Evolutionary conservation across 2,888 invertebrate genomes (phyloP), one percentile per base, ranked within the genome.

Genomic region (Aethes cnicana): DNA sequence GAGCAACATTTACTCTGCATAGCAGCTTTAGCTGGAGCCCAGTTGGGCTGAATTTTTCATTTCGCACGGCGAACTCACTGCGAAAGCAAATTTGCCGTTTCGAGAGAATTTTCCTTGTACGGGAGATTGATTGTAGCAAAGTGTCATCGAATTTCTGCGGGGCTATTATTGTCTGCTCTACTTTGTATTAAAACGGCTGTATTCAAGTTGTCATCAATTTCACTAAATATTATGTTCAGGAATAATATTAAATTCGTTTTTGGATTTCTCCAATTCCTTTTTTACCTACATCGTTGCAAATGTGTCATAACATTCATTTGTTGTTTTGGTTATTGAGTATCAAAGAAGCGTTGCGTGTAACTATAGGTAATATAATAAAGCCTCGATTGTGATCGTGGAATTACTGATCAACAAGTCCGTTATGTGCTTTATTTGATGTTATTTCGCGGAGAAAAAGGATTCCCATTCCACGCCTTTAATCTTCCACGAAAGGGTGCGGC

Each of bases 311-410:
- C n/a, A n/a, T n/a, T n/a, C n/a, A n/a, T n/a, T n/a, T n/a, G n/a
- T n/a, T n/a, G n/a, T n/a, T n/a, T n/a, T n/a, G n/a, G n/a, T n/a
- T n/a, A n/a, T n/a, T n/a, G n/a, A n/a, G n/a, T n/a, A n/a, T n/a
- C n/a, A n/a, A n/a, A n/a, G n/a, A n/a, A n/a, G n/a, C n/a, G n/a
- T n/a, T n/a, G n/a, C n/a, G n/a, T n/a, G n/a, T n/a, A n/a, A n/a
- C n/a, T n/a, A n/a, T n/a, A n/a, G n/a, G n/a, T n/a, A n/a, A n/a
- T n/a, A n/a, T n/a, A n/a, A n/a, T n/a, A n/a, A n/a, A n/a, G n/a
- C n/a, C n/a, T n/a, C n/a, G n/a, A n/a, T 56, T 54, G 56, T 52
- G 54, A 56, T 54, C 55, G 44, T 47, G 49, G 61, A 62, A 62
- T 61, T 60, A 39, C 17, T 28, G 11, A 42, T 50, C 44, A 50